These are phyloP conservation scores for Cyphomyrmex costatus DNA, from an alignment of 1,140 invertebrate genomes.

Conservation along the genomic window DNA sequence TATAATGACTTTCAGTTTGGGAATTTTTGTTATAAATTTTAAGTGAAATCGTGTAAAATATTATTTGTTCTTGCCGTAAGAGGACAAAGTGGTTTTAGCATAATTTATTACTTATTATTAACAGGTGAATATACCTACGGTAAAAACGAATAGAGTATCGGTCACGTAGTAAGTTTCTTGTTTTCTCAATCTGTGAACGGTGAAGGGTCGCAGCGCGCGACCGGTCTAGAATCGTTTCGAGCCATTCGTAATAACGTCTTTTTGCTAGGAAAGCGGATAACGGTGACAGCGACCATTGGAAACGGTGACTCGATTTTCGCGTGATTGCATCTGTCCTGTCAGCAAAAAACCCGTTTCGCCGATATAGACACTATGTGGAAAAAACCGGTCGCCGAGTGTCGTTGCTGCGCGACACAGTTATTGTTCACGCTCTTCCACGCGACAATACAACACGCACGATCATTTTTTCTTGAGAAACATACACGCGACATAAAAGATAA, in stretches of 20 bases:
- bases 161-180: slow-evolving; percentile 43
- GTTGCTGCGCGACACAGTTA: slow-evolving; percentile 6
- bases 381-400: neutral
- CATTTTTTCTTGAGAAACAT: neutral
- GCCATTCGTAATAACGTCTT: slow-evolving; percentile 31
- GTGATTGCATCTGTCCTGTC: slow-evolving; percentile 43
- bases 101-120: slow-evolving; percentile 10
- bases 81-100: no score
- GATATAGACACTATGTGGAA: slow-evolving; percentile 2
- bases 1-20: no score
- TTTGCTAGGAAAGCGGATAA: slow-evolving; percentile 47
- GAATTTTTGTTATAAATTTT: neutral
- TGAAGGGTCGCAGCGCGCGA: slow-evolving; percentile 37
- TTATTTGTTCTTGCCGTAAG: neutral
- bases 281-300: slow-evolving; percentile 19
- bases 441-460: neutral
- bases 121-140: neutral
- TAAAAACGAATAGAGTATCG: slow-evolving; percentile 11
- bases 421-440: neutral
- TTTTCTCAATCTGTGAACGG: slow-evolving; percentile 40
- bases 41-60: neutral
- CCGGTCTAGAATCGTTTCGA: slow-evolving; percentile 43
- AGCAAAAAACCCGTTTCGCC: slow-evolving; percentile 34
- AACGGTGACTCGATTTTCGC: slow-evolving; percentile 51
- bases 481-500: neutral